Evolutionary conservation across 1,140 invertebrate genomes (phyloP).

Genomic region (Magallana angulata): DNA sequence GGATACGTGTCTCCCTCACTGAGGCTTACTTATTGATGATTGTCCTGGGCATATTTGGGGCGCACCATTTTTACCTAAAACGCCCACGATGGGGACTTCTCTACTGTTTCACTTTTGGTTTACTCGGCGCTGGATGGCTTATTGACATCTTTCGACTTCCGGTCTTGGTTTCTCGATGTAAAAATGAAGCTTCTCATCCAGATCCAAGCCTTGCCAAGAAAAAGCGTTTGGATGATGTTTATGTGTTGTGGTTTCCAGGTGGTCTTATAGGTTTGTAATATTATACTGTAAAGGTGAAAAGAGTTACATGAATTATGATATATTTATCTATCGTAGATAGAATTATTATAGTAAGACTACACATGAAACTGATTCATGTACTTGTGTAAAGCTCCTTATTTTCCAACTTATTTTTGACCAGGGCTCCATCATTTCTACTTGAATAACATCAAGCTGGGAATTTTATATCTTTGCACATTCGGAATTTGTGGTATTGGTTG

Average conservation of each 20-base stretch:
- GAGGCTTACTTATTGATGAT: conserved; percentile 50
- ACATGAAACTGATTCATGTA: no score
- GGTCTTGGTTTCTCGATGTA: conserved; percentile 62
- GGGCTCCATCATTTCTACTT: conserved; percentile 74
- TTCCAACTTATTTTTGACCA: conserved; percentile 40
- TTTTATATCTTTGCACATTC: conserved; percentile 69
- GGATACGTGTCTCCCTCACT: not conserved
- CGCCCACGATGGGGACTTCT: conserved; percentile 49
- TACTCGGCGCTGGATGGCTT: conserved; percentile 63
- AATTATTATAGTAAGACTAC: no score
- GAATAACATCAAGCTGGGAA: conserved; percentile 59
- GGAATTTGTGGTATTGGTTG: conserved; percentile 71
- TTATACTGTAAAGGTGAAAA: no score
- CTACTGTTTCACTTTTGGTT: conserved; percentile 54
- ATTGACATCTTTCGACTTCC: conserved; percentile 69
- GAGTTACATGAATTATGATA: not conserved
- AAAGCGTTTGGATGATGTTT: conserved; percentile 58
- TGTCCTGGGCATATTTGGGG: conserved; percentile 48
- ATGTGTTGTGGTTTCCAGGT: conserved; percentile 56
- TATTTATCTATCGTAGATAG: not conserved
- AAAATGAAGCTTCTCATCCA: conserved; percentile 48
- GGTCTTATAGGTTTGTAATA: conserved; percentile 54
- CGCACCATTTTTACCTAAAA: conserved; percentile 53
- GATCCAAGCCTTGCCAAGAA: conserved; percentile 1
- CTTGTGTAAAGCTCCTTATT: no score